These are phyloP conservation scores for Leptestheria dahalacensis DNA, from an alignment of 1,140 invertebrate species.

Conservation along the genomic window DNA sequence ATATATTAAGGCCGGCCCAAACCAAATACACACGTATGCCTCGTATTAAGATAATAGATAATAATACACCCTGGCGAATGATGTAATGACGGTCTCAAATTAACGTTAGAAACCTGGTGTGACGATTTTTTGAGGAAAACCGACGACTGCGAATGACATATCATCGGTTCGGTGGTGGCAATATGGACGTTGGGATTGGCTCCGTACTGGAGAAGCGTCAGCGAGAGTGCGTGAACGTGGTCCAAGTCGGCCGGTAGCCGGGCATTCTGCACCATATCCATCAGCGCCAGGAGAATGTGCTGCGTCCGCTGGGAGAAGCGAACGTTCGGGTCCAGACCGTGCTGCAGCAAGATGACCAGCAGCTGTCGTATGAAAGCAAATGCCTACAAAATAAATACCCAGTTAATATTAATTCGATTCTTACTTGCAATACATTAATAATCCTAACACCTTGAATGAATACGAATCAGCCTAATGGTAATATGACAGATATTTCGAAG, in stretches of 20 bases:
- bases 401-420: neutral
- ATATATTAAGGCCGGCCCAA: too few relatives aligned
- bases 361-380: constrained; percentile 38
- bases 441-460: too few relatives aligned
- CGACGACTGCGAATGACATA: constrained; percentile 33
- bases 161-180: constrained; percentile 27
- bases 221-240: constrained; percentile 48
- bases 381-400: constrained; percentile 14
- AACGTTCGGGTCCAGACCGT: constrained; percentile 49
- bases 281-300: constrained; percentile 44
- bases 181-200: constrained; percentile 28
- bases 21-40: too few relatives aligned
- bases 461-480: too few relatives aligned
- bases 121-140: constrained; percentile 43
- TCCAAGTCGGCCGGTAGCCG: constrained; percentile 43
- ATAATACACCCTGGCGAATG: too few relatives aligned
- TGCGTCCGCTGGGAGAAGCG: constrained; percentile 36
- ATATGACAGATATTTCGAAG: too few relatives aligned
- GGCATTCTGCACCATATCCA: constrained; percentile 55
- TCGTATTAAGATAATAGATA: too few relatives aligned
- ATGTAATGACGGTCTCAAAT: too few relatives aligned
- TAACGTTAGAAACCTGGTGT: constrained; percentile 34
- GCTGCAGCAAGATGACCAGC: constrained; percentile 45
- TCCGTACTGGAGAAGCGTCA: constrained; percentile 42
- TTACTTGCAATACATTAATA: too few relatives aligned